phyloP scores from a whole-genome alignment of 2,797 vertebrate genomes.

The Lagodon rhomboides region DNA sequence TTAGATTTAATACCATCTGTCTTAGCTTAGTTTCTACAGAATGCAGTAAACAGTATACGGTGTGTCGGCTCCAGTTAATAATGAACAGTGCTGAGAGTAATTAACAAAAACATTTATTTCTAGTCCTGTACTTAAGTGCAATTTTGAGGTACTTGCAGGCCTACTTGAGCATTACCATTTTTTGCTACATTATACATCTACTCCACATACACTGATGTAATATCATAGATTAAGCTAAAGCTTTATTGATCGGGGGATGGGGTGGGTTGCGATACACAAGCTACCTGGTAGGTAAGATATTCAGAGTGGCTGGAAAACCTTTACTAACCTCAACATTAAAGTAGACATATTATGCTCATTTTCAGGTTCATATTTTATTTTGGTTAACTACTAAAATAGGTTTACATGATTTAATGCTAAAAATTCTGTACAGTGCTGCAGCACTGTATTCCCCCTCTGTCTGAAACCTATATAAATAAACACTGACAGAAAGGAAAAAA shows the following conservation, averaged over 20 bases:
- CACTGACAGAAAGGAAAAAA: no score
- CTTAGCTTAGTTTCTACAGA: not conserved
- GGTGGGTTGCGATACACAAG: no score
- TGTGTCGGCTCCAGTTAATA: not conserved
- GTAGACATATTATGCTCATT: no score
- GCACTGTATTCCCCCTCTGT: no score
- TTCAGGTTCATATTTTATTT: no score
- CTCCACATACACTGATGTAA: not conserved
- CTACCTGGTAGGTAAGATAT: not conserved
- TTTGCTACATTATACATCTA: not conserved
- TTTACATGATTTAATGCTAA: no score
- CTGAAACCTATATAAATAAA: not conserved
- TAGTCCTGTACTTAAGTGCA: not conserved
- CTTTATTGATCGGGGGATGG: not conserved
- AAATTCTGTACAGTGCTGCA: no score
- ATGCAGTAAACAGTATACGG: not conserved
- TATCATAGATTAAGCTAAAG: not conserved
- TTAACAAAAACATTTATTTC: not conserved
- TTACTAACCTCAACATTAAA: no score
- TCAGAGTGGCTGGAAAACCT: no score
- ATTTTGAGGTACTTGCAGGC: not conserved
- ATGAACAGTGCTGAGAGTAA: not conserved
- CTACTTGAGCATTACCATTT: not conserved
- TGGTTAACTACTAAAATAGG: no score
- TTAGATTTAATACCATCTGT: not conserved